Percentiles rank a stretch among this genome's conserved stretches.
Evolutionary conservation across 35 echinoderm and acorn worm species (phyloP).

Genomic region (Diadema setosum): DNA sequence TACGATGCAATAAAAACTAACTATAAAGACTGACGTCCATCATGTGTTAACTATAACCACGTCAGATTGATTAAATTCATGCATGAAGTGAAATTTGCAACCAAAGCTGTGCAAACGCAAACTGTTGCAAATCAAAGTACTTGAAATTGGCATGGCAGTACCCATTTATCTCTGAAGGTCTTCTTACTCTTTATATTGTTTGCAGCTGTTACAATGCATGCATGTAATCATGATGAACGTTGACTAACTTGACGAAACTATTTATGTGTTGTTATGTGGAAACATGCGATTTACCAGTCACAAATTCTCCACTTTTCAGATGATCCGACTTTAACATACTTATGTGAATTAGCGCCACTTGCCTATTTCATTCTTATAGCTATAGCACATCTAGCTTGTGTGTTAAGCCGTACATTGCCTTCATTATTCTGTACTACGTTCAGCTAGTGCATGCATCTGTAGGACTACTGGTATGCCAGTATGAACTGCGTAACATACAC

Average conservation of each 20-base stretch:
- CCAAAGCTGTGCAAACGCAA: background rate
- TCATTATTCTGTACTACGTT: too few relatives aligned
- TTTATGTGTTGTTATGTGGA: background rate
- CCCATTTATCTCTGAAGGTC: background rate
- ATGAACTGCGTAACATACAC: too few relatives aligned
- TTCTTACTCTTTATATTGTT: background rate
- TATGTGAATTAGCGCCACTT: too few relatives aligned
- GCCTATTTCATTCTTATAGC: too few relatives aligned
- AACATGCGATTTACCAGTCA: background rate
- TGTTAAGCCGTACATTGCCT: too few relatives aligned
- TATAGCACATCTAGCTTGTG: too few relatives aligned
- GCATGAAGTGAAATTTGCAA: too few relatives aligned
- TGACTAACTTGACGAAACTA: background rate
- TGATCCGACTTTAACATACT: too few relatives aligned
- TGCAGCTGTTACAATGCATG: background rate
- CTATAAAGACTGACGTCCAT: background rate
- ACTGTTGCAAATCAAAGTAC: background rate
- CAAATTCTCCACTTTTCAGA: too few relatives aligned
- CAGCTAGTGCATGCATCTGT: too few relatives aligned
- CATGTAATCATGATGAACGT: background rate
- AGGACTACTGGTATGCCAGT: too few relatives aligned
- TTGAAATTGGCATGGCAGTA: background rate
- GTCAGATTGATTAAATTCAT: background rate
- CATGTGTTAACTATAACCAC: background rate
- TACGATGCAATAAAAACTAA: background rate